phyloP scores from a whole-genome alignment of 2,113 vertebrate species.

The Nestor notabilis region DNA sequence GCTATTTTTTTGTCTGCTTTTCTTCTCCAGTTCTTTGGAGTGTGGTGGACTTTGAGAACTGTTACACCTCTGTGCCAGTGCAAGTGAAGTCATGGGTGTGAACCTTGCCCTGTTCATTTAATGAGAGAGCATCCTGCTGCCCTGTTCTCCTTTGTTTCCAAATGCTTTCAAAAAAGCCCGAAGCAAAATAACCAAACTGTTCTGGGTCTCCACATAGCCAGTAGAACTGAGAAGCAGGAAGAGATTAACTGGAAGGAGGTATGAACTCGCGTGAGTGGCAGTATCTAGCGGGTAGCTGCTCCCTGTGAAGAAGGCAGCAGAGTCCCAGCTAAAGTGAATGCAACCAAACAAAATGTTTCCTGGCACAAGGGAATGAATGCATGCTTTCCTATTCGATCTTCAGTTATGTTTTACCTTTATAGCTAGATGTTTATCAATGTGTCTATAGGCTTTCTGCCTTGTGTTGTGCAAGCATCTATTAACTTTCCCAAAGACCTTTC shows the following conservation, averaged over 20 bases:
- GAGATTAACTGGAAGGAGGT: background rate
- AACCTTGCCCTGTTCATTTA: background rate
- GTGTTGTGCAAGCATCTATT: rapidly evolving
- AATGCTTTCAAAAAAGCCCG: background rate
- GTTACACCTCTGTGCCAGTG: background rate
- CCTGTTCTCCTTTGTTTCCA: background rate
- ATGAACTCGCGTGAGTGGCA: rapidly evolving
- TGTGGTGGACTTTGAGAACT: background rate
- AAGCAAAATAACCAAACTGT: rapidly evolving
- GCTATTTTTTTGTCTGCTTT: background rate
- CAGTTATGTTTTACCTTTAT: background rate
- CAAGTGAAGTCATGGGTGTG: background rate
- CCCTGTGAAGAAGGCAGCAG: background rate
- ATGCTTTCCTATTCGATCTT: background rate
- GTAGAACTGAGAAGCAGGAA: background rate
- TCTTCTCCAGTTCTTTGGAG: background rate
- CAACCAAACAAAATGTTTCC: background rate
- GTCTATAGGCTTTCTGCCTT: background rate
- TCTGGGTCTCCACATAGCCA: rapidly evolving
- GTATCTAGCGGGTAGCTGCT: background rate
- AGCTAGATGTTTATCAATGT: background rate
- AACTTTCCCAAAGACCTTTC: background rate
- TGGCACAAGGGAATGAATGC: rapidly evolving
- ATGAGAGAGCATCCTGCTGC: background rate
- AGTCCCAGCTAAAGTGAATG: background rate